Evolutionary conservation across 2,797 vertebrate genomes (phyloP).

Genomic region (Lithobates pipiens): DNA sequence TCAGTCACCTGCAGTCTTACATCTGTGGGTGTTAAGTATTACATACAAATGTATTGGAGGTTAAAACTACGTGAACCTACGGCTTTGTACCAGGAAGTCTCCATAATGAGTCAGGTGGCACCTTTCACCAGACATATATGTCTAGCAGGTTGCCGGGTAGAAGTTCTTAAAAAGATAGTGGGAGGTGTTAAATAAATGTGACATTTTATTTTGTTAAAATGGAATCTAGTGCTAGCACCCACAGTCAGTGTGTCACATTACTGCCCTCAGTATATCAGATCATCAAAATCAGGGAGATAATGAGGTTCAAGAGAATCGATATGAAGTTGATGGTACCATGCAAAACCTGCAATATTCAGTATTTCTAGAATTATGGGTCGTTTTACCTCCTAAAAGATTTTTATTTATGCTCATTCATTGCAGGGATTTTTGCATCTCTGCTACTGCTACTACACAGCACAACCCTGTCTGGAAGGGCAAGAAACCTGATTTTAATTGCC

Average conservation of each 20-base stretch:
- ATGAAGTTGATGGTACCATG: too few relatives aligned
- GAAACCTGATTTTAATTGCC: too few relatives aligned
- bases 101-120: not conserved
- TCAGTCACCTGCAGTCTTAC: not conserved
- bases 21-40: not conserved
- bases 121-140: not conserved
- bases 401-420: too few relatives aligned
- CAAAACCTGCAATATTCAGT: too few relatives aligned
- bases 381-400: too few relatives aligned
- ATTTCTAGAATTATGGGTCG: too few relatives aligned
- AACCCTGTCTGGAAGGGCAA: too few relatives aligned
- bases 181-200: not conserved
- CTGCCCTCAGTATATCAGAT: not conserved
- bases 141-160: not conserved
- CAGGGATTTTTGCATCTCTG: too few relatives aligned
- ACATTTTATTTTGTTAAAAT: not conserved
- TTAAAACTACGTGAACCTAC: not conserved
- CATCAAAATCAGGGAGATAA: too few relatives aligned
- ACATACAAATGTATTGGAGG: not conserved
- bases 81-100: not conserved
- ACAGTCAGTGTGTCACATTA: not conserved
- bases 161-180: slow-evolving; percentile 1
- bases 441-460: too few relatives aligned
- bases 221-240: not conserved
- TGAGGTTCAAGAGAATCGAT: too few relatives aligned